Conservation (phyloP, 1,140 invertebrate genomes). For the Ooceraea biroi region DNA sequence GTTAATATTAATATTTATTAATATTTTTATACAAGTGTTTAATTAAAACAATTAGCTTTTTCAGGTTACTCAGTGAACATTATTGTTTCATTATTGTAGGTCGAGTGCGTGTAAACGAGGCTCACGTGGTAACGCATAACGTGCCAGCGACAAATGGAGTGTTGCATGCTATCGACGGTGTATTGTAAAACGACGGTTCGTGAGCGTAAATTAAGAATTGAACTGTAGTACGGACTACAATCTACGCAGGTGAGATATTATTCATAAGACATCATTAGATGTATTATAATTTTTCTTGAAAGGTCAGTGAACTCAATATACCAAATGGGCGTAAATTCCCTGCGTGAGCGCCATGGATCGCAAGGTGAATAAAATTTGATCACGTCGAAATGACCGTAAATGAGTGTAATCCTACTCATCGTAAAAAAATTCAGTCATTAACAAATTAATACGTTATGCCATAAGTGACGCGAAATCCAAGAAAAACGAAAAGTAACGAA, state of each 20-base stretch:
- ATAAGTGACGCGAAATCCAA: constrained; percentile 74
- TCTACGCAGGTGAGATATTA: constrained; percentile 35
- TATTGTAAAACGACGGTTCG: constrained; percentile 86
- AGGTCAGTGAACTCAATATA: background rate
- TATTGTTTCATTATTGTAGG: constrained; percentile 89
- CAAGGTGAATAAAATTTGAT: constrained; percentile 7
- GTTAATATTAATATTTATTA: background rate
- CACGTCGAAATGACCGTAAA: constrained; percentile 3
- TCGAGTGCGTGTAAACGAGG: constrained; percentile 93
- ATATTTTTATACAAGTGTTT: no score
- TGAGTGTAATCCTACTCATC: background rate
- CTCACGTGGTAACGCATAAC: constrained; percentile 92
- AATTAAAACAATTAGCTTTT: background rate
- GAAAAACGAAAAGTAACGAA: constrained; percentile 55
- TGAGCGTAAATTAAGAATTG: constrained; percentile 12
- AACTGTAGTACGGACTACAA: constrained; percentile 17
- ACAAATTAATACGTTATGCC: constrained; percentile 72
- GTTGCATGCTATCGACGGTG: constrained; percentile 93
- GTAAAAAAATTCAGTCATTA: background rate
- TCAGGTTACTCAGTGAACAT: background rate
- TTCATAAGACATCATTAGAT: background rate
- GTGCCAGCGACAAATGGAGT: constrained; percentile 95
- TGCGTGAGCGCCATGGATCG: background rate
- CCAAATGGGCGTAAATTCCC: background rate
- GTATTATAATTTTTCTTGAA: constrained; percentile 1